Evolutionary conservation across 2,888 invertebrate species (phyloP).

Genomic region (Euclidia mi): DNA sequence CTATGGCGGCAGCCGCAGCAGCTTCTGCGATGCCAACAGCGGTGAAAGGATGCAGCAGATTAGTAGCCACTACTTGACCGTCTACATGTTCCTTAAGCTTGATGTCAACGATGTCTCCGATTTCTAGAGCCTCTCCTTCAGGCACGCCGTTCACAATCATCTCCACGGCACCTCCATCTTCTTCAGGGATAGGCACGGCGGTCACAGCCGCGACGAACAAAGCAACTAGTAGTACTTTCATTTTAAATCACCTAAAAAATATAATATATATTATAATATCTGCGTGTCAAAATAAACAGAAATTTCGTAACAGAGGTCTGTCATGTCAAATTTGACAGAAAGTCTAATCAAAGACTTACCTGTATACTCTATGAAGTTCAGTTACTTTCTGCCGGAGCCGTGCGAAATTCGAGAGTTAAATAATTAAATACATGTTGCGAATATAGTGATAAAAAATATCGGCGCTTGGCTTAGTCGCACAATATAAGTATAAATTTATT

Average conservation of each 20-base stretch:
- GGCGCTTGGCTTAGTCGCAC: slow-evolving; percentile 39
- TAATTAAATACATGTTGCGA: slow-evolving; percentile 36
- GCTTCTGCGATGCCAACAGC: slow-evolving; percentile 72
- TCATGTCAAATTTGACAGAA: slow-evolving; percentile 14
- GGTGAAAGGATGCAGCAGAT: slow-evolving; percentile 71
- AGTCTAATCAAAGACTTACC: slow-evolving; percentile 53
- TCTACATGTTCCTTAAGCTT: slow-evolving; percentile 68
- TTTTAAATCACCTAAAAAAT: slow-evolving; percentile 60
- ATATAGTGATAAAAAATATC: slow-evolving; percentile 23
- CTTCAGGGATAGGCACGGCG: slow-evolving; percentile 65
- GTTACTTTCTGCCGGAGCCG: slow-evolving; percentile 50
- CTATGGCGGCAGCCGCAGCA: slow-evolving; percentile 53
- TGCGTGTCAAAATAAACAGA: no score
- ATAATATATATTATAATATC: neutral
- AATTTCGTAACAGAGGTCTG: slow-evolving; percentile 16
- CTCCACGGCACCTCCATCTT: slow-evolving; percentile 68
- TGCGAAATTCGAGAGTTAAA: slow-evolving; percentile 35
- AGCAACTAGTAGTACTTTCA: slow-evolving; percentile 74
- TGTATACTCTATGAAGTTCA: slow-evolving; percentile 58
- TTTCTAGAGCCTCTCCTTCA: slow-evolving; percentile 71
- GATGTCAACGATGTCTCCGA: slow-evolving; percentile 68
- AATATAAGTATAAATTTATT: slow-evolving; percentile 25
- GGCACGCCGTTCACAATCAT: slow-evolving; percentile 74
- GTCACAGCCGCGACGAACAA: slow-evolving; percentile 71
- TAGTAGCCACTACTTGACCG: slow-evolving; percentile 60